Evolutionary conservation across 2,888 invertebrate genomes (phyloP).

Genomic region (Eilema griseolum): DNA sequence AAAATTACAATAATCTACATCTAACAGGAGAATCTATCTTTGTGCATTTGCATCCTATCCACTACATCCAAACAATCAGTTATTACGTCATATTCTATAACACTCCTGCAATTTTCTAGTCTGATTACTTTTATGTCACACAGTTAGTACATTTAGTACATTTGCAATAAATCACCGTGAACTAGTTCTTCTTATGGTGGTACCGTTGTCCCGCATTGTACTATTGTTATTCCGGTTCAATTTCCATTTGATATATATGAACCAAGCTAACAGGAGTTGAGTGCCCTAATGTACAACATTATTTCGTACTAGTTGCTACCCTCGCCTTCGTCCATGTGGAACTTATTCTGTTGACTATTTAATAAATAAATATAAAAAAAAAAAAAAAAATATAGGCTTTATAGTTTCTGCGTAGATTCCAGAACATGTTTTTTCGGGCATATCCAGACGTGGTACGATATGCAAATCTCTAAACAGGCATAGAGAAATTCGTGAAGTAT

Average conservation of each 20-base stretch:
- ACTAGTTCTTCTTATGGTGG: conserved; percentile 33
- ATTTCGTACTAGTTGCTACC: conserved; percentile 5
- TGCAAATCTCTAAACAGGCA: too few relatives aligned
- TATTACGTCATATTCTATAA: conserved; percentile 38
- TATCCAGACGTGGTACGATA: too few relatives aligned
- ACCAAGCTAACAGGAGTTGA: conserved; percentile 32
- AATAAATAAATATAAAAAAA: too few relatives aligned
- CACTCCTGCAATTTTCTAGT: conserved; percentile 43
- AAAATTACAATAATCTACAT: too few relatives aligned
- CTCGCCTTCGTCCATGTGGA: not conserved
- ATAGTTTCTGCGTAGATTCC: too few relatives aligned
- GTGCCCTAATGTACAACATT: conserved; percentile 9
- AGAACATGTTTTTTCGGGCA: too few relatives aligned
- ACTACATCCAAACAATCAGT: conserved; percentile 24
- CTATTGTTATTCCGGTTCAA: conserved; percentile 38
- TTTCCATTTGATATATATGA: conserved; percentile 45
- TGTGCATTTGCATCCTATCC: not conserved
- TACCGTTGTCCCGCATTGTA: conserved; percentile 49
- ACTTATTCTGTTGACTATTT: too few relatives aligned
- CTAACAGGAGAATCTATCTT: not conserved
- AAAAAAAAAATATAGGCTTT: too few relatives aligned
- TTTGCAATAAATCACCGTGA: conserved; percentile 41
- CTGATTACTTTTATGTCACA: conserved; percentile 47
- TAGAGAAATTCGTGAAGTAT: too few relatives aligned
- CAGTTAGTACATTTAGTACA: conserved; percentile 30